Percentiles rank a stretch among this genome's conserved stretches.
phyloP scores from a whole-genome alignment of 2,797 vertebrate genomes.

The Champsocephalus gunnari region DNA sequence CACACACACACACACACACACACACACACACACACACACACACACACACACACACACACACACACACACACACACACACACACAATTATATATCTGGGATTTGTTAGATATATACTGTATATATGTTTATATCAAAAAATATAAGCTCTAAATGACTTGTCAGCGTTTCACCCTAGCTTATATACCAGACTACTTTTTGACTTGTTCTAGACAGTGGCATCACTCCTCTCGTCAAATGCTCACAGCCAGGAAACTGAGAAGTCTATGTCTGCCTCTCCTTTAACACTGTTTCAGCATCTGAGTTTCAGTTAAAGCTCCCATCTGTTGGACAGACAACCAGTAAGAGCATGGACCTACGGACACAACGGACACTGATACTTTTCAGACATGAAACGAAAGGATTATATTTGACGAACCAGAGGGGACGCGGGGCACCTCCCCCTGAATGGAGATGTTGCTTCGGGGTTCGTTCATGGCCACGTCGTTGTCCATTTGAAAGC shows the following conservation, averaged over 20 bases:
- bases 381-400: background rate
- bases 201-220: background rate
- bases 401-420: constrained; percentile 85
- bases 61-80: too few relatives aligned
- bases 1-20: too few relatives aligned
- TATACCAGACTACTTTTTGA: background rate
- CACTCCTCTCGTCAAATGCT: too few relatives aligned
- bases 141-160: too few relatives aligned
- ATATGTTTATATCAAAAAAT: too few relatives aligned
- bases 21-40: too few relatives aligned
- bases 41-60: too few relatives aligned
- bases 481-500: constrained; percentile 93
- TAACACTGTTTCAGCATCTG: constrained; percentile 1
- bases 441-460: constrained; percentile 93
- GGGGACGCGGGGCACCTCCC: constrained; percentile 92
- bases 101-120: too few relatives aligned
- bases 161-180: background rate
- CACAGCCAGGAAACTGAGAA: too few relatives aligned
- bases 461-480: constrained; percentile 91
- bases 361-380: background rate
- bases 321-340: background rate
- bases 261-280: background rate
- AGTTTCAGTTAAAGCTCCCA: background rate
- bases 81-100: too few relatives aligned
- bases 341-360: background rate